Conservation (phyloP, 2,888 invertebrate species). For the Leuctra nigra region DNA sequence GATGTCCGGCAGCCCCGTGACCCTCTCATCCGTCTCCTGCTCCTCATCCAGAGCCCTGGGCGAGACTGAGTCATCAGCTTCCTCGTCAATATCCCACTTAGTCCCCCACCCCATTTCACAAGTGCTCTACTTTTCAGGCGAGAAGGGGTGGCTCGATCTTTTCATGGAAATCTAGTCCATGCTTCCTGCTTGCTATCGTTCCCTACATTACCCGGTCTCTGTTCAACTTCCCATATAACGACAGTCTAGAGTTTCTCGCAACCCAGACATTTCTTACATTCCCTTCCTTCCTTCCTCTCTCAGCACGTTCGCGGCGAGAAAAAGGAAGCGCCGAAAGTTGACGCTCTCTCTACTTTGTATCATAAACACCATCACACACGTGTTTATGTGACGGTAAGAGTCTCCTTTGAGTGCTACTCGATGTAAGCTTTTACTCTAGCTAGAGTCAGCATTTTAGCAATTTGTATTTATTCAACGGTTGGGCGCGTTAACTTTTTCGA, state of each 20-base stretch:
- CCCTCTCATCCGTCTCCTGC: background rate
- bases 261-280: background rate
- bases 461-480: constrained; percentile 5
- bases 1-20: background rate
- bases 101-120: background rate
- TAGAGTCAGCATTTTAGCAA: background rate
- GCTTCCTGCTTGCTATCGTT: background rate
- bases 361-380: background rate
- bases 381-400: background rate
- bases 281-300: background rate
- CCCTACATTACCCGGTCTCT: too few relatives aligned
- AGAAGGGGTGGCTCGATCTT: background rate
- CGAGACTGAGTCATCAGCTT: background rate
- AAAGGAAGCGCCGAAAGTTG: too few relatives aligned
- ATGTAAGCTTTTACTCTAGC: background rate
- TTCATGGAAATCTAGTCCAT: background rate
- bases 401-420: background rate
- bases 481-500: constrained; percentile 5
- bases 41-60: background rate
- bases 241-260: background rate
- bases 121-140: constrained; percentile 2
- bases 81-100: background rate
- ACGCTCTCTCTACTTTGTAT: background rate
- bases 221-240: background rate
- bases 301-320: too few relatives aligned